Conservation (phyloP, 2,888 invertebrate genomes). For the Ganaspis brasiliensis region DNA sequence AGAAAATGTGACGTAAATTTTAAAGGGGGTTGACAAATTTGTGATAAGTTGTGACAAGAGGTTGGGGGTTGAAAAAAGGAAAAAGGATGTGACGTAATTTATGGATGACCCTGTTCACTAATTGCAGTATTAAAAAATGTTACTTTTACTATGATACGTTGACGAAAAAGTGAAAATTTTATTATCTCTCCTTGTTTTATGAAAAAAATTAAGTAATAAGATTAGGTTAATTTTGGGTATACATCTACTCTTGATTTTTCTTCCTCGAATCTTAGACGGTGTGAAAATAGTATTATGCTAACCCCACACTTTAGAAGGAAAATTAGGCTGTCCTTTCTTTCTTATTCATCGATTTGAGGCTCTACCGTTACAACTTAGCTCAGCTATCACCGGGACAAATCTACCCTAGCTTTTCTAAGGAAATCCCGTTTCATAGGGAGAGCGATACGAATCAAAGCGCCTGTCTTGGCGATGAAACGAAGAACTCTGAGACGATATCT, state of each 20-base stretch:
- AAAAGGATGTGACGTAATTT: too few relatives aligned
- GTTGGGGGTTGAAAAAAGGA: too few relatives aligned
- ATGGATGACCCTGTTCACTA: too few relatives aligned
- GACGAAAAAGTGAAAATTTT: too few relatives aligned
- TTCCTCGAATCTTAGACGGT: not conserved
- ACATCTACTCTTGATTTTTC: not conserved
- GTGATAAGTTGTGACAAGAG: too few relatives aligned
- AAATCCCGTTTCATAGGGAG: conserved; percentile 38
- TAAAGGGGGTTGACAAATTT: too few relatives aligned
- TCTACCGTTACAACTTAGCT: not conserved
- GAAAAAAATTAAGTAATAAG: too few relatives aligned
- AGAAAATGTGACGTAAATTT: too few relatives aligned
- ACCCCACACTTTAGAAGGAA: conserved; percentile 3
- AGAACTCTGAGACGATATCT: conserved; percentile 32
- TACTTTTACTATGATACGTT: too few relatives aligned
- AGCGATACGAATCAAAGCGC: conserved; percentile 41
- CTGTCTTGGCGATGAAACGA: conserved; percentile 36
- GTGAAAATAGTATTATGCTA: not conserved
- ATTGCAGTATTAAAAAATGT: too few relatives aligned
- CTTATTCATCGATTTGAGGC: conserved; percentile 26
- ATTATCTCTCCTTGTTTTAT: too few relatives aligned
- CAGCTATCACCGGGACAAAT: not conserved
- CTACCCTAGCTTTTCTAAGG: conserved; percentile 7
- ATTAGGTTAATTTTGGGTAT: not conserved
- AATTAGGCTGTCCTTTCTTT: conserved; percentile 26